phyloP scores from a whole-genome alignment of 2,113 vertebrate genomes.

The Aviceda subcristata region DNA sequence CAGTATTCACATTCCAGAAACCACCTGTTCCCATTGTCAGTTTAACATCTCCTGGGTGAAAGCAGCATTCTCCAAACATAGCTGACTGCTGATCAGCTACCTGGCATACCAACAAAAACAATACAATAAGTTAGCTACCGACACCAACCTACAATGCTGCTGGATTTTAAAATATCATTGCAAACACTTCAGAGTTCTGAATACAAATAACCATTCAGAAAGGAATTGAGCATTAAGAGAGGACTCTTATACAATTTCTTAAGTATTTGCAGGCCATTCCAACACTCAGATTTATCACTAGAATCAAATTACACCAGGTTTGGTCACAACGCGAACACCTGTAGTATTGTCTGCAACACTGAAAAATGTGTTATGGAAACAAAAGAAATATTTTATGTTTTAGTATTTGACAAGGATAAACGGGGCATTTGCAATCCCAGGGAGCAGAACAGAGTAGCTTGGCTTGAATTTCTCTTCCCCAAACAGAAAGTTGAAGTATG shows the following conservation, averaged over 20 bases:
- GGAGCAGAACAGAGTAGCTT: not conserved
- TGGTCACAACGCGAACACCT: rapidly evolving
- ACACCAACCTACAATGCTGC: too few relatives aligned
- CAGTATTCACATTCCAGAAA: conserved; percentile 95
- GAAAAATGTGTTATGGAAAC: not conserved
- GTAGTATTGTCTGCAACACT: not conserved
- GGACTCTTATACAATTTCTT: not conserved
- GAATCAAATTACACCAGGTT: not conserved
- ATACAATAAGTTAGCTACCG: not conserved
- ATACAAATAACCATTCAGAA: not conserved
- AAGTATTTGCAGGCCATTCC: not conserved
- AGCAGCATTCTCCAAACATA: conserved; percentile 98
- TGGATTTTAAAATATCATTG: not conserved
- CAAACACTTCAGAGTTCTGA: not conserved
- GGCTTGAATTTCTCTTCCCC: not conserved
- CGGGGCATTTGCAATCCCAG: not conserved
- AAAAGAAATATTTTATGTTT: not conserved
- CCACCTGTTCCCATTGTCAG: conserved; percentile 96
- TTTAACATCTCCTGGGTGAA: conserved; percentile 89
- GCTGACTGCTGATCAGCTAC: conserved; percentile 96
- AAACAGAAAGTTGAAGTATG: not conserved
- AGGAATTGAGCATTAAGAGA: not conserved
- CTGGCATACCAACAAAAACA: conserved; percentile 57
- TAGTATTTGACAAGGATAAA: not conserved
- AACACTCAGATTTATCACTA: not conserved